Conservation (phyloP, 2,888 invertebrate species). For the Ptilodon capucinus region DNA sequence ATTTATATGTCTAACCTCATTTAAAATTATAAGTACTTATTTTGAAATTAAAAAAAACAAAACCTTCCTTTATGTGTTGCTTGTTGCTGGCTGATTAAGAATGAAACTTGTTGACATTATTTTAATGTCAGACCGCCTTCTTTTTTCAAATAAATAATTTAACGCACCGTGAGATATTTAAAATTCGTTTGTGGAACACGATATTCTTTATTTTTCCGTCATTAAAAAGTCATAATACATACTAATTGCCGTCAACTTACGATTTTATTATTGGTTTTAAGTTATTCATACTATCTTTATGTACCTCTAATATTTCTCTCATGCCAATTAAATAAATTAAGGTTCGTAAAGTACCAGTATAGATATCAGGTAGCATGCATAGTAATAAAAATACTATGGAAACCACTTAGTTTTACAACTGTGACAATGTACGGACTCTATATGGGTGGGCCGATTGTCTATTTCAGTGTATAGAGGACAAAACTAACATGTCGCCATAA, state of each 20-base stretch:
- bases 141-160: background rate
- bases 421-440: conserved; percentile 50
- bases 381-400: conserved; percentile 53
- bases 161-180: background rate
- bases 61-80: no score
- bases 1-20: background rate
- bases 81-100: no score
- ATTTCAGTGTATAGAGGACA: conserved; percentile 63
- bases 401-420: conserved; percentile 62
- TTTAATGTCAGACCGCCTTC: no score
- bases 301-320: conserved; percentile 26
- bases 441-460: conserved; percentile 72
- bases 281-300: conserved; percentile 26
- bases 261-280: background rate
- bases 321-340: conserved; percentile 45
- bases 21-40: background rate
- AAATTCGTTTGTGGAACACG: background rate
- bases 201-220: background rate
- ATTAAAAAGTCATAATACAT: background rate
- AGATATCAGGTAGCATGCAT: conserved; percentile 55
- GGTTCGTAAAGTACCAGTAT: conserved; percentile 36
- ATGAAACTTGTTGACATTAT: no score
- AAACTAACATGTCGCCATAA: conserved; percentile 66
- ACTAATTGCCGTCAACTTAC: background rate
- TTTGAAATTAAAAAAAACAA: no score